Conservation (phyloP, 1,140 invertebrate genomes). For the Magallana angulata region DNA sequence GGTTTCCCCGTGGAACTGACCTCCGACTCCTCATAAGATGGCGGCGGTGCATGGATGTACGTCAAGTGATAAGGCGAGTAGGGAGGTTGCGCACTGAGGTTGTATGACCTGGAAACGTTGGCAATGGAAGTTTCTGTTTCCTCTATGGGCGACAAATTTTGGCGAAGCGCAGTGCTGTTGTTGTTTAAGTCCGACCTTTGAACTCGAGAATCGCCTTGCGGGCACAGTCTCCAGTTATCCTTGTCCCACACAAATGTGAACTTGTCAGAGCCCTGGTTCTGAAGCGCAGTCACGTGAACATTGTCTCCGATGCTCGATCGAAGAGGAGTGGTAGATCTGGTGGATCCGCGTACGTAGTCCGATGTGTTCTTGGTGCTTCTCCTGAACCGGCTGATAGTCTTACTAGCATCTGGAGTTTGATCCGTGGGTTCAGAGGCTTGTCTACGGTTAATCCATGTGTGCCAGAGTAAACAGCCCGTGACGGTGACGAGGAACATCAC, state of each 20-base stretch:
- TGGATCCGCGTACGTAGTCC: slow-evolving; percentile 52
- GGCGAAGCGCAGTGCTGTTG: slow-evolving; percentile 6
- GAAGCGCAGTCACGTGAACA: slow-evolving; percentile 41
- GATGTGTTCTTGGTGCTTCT: slow-evolving; percentile 27
- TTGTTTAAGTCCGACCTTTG: neutral
- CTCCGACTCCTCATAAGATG: slow-evolving; percentile 53
- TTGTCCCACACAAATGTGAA: slow-evolving; percentile 59
- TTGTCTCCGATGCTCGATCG: slow-evolving; percentile 41
- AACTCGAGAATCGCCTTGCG: neutral
- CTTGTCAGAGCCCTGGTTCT: slow-evolving; percentile 22
- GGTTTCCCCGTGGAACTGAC: slow-evolving; percentile 42
- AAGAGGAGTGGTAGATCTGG: slow-evolving; percentile 56
- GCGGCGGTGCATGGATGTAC: slow-evolving; percentile 45
- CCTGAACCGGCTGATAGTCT: slow-evolving; percentile 27
- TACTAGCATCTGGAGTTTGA: slow-evolving; percentile 1
- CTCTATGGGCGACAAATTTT: slow-evolving; percentile 57
- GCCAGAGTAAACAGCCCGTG: slow-evolving; percentile 52
- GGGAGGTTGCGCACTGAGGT: slow-evolving; percentile 47
- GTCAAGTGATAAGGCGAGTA: slow-evolving; percentile 57
- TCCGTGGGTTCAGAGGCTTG: slow-evolving; percentile 8
- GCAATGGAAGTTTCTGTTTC: slow-evolving; percentile 48
- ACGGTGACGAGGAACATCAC: slow-evolving; percentile 52
- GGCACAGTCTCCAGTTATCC: slow-evolving; percentile 58
- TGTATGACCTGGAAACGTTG: slow-evolving; percentile 30
- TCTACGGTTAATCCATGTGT: slow-evolving; percentile 46